These are phyloP conservation scores for Oriolus oriolus DNA, from an alignment of 2,113 vertebrate species.

Conservation along the genomic window DNA sequence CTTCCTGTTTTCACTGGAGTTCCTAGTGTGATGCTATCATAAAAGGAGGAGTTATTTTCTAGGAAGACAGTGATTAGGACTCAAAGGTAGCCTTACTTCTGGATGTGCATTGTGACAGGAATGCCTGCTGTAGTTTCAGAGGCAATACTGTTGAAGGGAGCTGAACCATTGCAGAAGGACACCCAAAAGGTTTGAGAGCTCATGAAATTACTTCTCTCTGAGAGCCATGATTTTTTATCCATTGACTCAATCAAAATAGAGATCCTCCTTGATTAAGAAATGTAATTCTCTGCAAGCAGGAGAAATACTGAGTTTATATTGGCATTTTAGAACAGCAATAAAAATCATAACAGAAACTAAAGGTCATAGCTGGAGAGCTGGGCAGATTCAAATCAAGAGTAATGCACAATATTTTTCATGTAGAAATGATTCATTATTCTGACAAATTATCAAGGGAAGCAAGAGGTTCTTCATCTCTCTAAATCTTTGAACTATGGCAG, in stretches of 20 bases:
- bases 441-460: conserved; percentile 10
- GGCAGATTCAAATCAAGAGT: background rate
- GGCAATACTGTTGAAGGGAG: background rate
- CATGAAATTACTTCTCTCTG: background rate
- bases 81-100: background rate
- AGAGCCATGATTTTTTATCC: background rate
- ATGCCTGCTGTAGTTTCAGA: background rate
- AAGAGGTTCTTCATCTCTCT: conserved; percentile 20
- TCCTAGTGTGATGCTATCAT: background rate
- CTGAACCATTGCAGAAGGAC: background rate
- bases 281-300: background rate
- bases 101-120: background rate
- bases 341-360: background rate
- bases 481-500: conserved; percentile 1
- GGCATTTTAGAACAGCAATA: background rate
- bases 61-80: background rate
- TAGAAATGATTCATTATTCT: conserved; percentile 36
- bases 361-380: background rate
- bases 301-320: background rate
- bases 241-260: background rate
- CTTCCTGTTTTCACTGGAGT: background rate
- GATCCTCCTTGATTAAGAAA: background rate
- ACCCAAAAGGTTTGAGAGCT: background rate
- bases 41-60: background rate
- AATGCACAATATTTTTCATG: background rate